Percentiles rank a stretch among this genome's conserved stretches.
These are phyloP conservation scores for Catocala fraxini DNA, from an alignment of 2,888 invertebrate species.

Conservation along the genomic window DNA sequence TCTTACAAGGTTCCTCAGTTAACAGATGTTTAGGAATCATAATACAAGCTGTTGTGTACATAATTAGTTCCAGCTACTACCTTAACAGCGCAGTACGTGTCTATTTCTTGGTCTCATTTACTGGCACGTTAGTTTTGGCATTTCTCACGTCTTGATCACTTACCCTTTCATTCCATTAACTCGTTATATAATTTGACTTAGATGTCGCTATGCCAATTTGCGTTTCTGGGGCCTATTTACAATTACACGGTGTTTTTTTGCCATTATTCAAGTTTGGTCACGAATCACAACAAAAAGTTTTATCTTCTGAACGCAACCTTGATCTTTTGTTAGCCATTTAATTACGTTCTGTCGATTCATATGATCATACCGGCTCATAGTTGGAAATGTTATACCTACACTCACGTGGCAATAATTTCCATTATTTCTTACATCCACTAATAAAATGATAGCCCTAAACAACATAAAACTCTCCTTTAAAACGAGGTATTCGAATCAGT, in stretches of 20 bases:
- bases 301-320: constrained; percentile 78
- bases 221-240: constrained; percentile 77
- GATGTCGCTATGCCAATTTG: constrained; percentile 49
- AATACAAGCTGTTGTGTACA: not conserved
- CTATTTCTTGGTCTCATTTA: not conserved
- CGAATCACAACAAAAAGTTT: constrained; percentile 81
- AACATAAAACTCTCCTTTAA: no score
- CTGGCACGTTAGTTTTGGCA: constrained; percentile 15
- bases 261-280: constrained; percentile 77
- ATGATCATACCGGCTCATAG: constrained; percentile 48
- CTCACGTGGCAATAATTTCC: constrained; percentile 42
- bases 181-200: constrained; percentile 23
- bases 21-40: not conserved
- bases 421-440: constrained; percentile 17
- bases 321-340: constrained; percentile 82
- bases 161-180: constrained; percentile 43
- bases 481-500: no score
- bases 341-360: constrained; percentile 70
- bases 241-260: constrained; percentile 82
- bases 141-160: constrained; percentile 37
- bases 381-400: constrained; percentile 52
- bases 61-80: not conserved
- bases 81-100: constrained; percentile 1
- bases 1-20: not conserved
- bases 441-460: no score